These are phyloP conservation scores for Chrysodeixis includens DNA, from an alignment of 2,888 invertebrate species.

Conservation along the genomic window DNA sequence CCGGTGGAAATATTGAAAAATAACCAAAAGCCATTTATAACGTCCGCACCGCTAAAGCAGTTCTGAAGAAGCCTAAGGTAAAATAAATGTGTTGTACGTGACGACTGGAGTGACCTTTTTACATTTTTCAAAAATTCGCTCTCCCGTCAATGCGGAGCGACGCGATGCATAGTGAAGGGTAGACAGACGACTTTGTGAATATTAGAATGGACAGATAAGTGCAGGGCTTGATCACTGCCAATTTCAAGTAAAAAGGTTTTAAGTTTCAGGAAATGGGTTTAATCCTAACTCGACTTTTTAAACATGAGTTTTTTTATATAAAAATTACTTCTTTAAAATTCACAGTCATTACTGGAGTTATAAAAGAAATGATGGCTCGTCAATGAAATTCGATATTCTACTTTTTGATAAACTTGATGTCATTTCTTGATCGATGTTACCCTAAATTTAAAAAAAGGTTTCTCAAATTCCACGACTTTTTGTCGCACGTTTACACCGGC, in stretches of 20 bases:
- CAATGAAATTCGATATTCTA: slow-evolving; percentile 33
- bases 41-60: slow-evolving; percentile 62
- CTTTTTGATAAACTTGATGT: slow-evolving; percentile 30
- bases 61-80: slow-evolving; percentile 75
- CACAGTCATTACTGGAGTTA: too few relatives aligned
- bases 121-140: slow-evolving; percentile 88
- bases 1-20: slow-evolving; percentile 70
- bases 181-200: slow-evolving; percentile 60
- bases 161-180: slow-evolving; percentile 58
- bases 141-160: slow-evolving; percentile 75
- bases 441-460: slow-evolving; percentile 43
- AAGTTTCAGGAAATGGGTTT: not conserved
- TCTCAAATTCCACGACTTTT: slow-evolving; percentile 56
- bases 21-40: slow-evolving; percentile 74
- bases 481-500: slow-evolving; percentile 64
- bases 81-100: slow-evolving; percentile 86
- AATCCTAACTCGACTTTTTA: too few relatives aligned
- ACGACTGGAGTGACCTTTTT: slow-evolving; percentile 83
- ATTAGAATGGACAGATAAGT: slow-evolving; percentile 29
- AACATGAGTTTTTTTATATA: not conserved
- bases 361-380: not conserved
- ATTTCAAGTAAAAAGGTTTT: not conserved
- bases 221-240: not conserved
- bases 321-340: too few relatives aligned
- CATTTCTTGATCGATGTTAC: slow-evolving; percentile 55